phyloP scores from a whole-genome alignment of 2,797 vertebrate species.

The Myripristis murdjan region DNA sequence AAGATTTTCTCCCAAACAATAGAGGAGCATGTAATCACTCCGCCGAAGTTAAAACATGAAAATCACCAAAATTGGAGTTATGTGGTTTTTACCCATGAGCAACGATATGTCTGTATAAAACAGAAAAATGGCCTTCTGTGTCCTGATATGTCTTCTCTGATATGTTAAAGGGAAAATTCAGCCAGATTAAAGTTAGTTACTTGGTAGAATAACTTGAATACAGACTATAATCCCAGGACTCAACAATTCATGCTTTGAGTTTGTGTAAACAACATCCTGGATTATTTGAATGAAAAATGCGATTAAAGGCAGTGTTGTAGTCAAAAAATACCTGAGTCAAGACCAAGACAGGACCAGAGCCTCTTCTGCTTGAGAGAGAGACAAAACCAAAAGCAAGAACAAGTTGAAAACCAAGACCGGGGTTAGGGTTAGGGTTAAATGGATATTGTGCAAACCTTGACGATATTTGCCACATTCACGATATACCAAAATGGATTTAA shows the following conservation, averaged over 20 bases:
- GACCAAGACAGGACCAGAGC: background rate
- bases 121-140: conserved; percentile 70
- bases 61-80: too few relatives aligned
- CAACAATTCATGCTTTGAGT: conserved; percentile 16
- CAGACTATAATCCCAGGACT: conserved; percentile 15
- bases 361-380: background rate
- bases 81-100: too few relatives aligned
- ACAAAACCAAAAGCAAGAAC: background rate
- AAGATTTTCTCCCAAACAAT: too few relatives aligned
- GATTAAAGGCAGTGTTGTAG: conserved; percentile 62
- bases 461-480: background rate
- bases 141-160: conserved; percentile 75
- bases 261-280: conserved; percentile 4
- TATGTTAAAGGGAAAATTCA: conserved; percentile 74
- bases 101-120: conserved; percentile 47
- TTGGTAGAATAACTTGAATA: conserved; percentile 19
- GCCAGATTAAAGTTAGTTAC: conserved; percentile 52
- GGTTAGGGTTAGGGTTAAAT: background rate
- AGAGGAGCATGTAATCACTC: too few relatives aligned
- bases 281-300: conserved; percentile 12
- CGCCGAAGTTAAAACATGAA: too few relatives aligned
- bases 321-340: conserved; percentile 14
- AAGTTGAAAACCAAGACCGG: background rate
- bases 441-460: background rate
- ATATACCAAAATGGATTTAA: too few relatives aligned